Base-by-base conservation (phyloP, 2,888 invertebrate species). In the Marronus borbonicus region DNA sequence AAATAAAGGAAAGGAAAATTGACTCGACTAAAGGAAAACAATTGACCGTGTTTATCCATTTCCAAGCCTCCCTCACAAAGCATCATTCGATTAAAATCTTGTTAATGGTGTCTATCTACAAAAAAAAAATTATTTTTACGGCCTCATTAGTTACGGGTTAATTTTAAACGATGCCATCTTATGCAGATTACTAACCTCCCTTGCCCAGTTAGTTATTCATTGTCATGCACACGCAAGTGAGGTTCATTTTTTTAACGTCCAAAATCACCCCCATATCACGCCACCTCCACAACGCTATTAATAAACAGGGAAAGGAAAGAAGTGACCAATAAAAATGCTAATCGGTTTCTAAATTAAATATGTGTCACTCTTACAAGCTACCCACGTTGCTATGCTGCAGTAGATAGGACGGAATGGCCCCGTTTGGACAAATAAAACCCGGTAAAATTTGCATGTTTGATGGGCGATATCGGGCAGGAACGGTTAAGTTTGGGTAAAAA, bases 291-390 rank as follows among this genome's bases (percentile, higher is more conserved):
- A 36, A 20, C 14, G 24, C 44, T 66, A 66, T 66, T 44, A 39
- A n/a, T 5, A 58, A 58, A 36, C 31, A 5, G 31, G 31, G 3
- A 58, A 58, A 20, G 20, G n/a, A 17, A 58, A 17, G 24, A 58
- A 12, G 28, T 31, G 62, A 39, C 44, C 39, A 66, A 66, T 66
- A 66, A 66, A 66, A 66, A 66, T 66, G 65, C 65, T 66, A 66
- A 66, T 66, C 44, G 65, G 10, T 39, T 66, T 44, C 39, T 24
- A 17, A 58, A 58, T 58, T 58, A 58, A 58, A 58, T 58, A 58
- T 58, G 20, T 58, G 17, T 58, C 55, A 58, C 55, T 20, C 17
- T 44, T 44, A 2, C 44, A 44, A 12, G 44, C 44, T 7, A 44
- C 44, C 8, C 10, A 44, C 12, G 44, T 36, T 36, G 31, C 5